These are phyloP conservation scores for Campaea margaritaria DNA, from an alignment of 2,888 invertebrate species.

Conservation along the genomic window DNA sequence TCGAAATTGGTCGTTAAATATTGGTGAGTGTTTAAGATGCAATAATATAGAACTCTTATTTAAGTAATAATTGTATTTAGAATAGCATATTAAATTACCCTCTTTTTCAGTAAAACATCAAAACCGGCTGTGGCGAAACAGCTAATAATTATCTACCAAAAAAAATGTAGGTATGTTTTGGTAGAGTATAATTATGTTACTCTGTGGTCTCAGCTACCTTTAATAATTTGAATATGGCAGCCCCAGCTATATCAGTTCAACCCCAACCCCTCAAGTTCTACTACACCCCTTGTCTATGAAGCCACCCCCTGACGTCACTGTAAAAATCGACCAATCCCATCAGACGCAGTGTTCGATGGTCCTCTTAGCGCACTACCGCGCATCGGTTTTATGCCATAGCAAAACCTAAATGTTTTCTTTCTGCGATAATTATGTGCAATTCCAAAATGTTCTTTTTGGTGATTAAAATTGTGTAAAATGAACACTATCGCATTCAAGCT, in stretches of 20 bases:
- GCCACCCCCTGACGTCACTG: conserved; percentile 86
- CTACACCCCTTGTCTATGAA: conserved; percentile 77
- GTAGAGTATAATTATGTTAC: background rate
- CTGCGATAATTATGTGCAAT: conserved; percentile 68
- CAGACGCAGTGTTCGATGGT: conserved; percentile 80
- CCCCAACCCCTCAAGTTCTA: conserved; percentile 58
- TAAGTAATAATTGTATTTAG: too few species aligned
- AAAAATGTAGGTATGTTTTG: too few species aligned
- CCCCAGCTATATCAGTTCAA: conserved; percentile 44
- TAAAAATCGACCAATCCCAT: conserved; percentile 87
- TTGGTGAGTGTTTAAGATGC: too few species aligned
- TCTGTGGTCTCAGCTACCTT: background rate
- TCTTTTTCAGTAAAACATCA: too few species aligned
- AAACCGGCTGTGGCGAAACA: too few species aligned
- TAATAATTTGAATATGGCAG: conserved; percentile 38
- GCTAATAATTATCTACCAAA: too few species aligned
- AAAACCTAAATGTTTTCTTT: conserved; percentile 77
- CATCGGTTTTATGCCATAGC: conserved; percentile 66
- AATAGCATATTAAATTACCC: too few species aligned
- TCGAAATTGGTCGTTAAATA: too few species aligned
- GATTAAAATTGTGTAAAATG: conserved; percentile 76
- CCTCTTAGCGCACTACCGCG: conserved; percentile 73
- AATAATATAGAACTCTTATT: too few species aligned
- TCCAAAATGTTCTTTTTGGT: conserved; percentile 67
- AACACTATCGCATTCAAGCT: conserved; percentile 54